Evolutionary conservation across 2,113 vertebrate species (phyloP), one percentile per base, ranked within the genome.

Genomic region (Xiphophorus couchianus): DNA sequence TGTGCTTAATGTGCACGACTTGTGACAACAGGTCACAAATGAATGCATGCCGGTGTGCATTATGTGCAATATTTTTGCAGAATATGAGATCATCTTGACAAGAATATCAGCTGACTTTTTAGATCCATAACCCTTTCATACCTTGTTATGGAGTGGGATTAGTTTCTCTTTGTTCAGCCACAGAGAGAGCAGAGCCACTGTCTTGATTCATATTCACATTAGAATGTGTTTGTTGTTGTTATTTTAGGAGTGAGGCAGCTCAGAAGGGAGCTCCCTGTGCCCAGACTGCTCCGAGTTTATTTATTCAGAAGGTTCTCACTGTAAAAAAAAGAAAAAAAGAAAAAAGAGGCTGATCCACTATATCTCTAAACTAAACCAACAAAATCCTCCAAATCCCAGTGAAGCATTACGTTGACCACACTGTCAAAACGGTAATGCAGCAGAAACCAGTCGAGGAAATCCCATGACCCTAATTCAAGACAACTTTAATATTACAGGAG

Each of bases 301-400:
- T 81, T 33, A 77, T 76, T 85, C 75, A 77, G 83, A 76, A 74
- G 71, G 51, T 66, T 65, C 76, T 82, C 28, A 3, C 51, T 70
- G 30, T 29, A 82, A 84, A 80, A 78, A 81, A 81, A 84, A 83
- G 80, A 81, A 82, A 66, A 42, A 35, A 8, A 13, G 2, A 42
- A 42, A 42, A 42, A 48, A 19, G 15, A 30, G 82, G 51, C 61
- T 81, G 33, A 88, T 84, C 69, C 83, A 63, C 66, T 74, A 62
- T 61, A 87, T 88, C 79, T 77, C 65, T 51, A 72, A 88, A 84
- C 79, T 83, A 84, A 84, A 90, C 66, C 82, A 72, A 27, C 62
- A 33, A 62, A 81, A 65, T 33, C 72, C 76, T 66, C 72, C 70
- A 79, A 83, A 86, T 81, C 82, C 78, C 79, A 76, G 68, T 7